Evolutionary conservation across 64 coral and sea anemone species (phyloP), one percentile per base, ranked within the genome.

Genomic region (Stichodactyla mertensii): DNA sequence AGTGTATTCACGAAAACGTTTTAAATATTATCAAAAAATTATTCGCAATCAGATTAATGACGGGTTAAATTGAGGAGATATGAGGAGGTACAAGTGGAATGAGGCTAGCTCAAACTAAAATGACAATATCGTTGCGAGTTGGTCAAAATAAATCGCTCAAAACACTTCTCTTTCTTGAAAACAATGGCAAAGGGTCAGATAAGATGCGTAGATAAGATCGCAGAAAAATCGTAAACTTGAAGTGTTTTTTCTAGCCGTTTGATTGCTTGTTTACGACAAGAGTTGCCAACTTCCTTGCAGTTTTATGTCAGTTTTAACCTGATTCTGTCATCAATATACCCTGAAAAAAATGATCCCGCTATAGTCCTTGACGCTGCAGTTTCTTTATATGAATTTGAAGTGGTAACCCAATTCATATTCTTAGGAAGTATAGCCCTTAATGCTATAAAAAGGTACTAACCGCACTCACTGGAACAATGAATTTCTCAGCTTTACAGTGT

Each of bases 61-160:
- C 36, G 36, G 36, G 36, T 45, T 45, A 45, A 4, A 45, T 4
- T 45, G 36, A 45, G 36, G 36, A 66, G 20, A 6, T 6, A 66
- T 10, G 18, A n/a, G 19, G 60, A n/a, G 12, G 2, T 66, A n/a
- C 22, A n/a, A n/a, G 19, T 66, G 10, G 61, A 20, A 45, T 45
- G 3, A 45, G 36, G 36, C 36, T 45, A 45, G 36, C 1, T 45
- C 61, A 3, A 16, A 64, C 61, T 66, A 66, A 7, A 66, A 66
- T n/a, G 62, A 66, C 22, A 66, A 66, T n/a, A 66, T 66, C 22
- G 19, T n/a, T 66, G 62, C 62, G 22, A 22, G 19, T 66, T 66
- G 62, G 62, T 66, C 62, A 66, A 66, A 66, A 66, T n/a, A 66
- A 66, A n/a, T 66, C 62, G 22, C 62, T 66, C 62, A 64, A 64